These are phyloP conservation scores for Noctua pronuba DNA, from an alignment of 2,888 invertebrate species.

Conservation along the genomic window DNA sequence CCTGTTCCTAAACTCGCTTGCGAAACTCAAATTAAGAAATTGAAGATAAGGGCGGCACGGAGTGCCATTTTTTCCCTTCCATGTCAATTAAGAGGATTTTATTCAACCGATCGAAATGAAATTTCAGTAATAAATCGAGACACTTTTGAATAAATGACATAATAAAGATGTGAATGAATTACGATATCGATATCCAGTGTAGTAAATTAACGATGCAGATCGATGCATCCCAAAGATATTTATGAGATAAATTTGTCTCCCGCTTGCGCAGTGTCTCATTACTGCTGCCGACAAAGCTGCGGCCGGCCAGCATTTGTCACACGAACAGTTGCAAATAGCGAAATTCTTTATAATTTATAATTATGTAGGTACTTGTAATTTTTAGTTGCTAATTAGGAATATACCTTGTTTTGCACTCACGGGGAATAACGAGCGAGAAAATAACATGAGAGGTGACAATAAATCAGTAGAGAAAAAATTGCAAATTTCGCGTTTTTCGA, in stretches of 20 bases:
- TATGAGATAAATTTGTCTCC: slow-evolving; percentile 88
- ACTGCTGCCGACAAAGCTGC: slow-evolving; percentile 86
- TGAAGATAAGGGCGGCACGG: slow-evolving; percentile 27
- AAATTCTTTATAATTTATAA: slow-evolving; percentile 79
- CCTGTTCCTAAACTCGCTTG: slow-evolving; percentile 40
- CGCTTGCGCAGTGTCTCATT: slow-evolving; percentile 84
- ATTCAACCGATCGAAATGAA: slow-evolving; percentile 48
- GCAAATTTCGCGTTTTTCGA: slow-evolving; percentile 63
- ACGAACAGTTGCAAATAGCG: slow-evolving; percentile 86
- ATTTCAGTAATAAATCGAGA: slow-evolving; percentile 61
- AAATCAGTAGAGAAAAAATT: slow-evolving; percentile 69
- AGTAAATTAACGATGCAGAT: slow-evolving; percentile 86
- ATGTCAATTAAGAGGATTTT: slow-evolving; percentile 57
- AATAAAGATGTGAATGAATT: slow-evolving; percentile 85
- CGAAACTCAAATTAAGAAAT: slow-evolving; percentile 47
- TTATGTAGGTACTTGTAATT: slow-evolving; percentile 69
- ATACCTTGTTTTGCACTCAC: slow-evolving; percentile 69
- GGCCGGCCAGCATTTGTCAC: slow-evolving; percentile 84
- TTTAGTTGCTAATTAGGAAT: slow-evolving; percentile 74
- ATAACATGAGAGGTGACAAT: slow-evolving; percentile 66
- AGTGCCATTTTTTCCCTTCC: slow-evolving; percentile 33
- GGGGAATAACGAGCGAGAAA: slow-evolving; percentile 67
- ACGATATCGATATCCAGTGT: slow-evolving; percentile 83
- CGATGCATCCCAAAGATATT: slow-evolving; percentile 86
- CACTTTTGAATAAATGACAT: slow-evolving; percentile 77